Percentiles rank a stretch among this genome's conserved stretches.
Conservation (phyloP, 2,888 invertebrate genomes). For the Dinocampus coccinellae region DNA sequence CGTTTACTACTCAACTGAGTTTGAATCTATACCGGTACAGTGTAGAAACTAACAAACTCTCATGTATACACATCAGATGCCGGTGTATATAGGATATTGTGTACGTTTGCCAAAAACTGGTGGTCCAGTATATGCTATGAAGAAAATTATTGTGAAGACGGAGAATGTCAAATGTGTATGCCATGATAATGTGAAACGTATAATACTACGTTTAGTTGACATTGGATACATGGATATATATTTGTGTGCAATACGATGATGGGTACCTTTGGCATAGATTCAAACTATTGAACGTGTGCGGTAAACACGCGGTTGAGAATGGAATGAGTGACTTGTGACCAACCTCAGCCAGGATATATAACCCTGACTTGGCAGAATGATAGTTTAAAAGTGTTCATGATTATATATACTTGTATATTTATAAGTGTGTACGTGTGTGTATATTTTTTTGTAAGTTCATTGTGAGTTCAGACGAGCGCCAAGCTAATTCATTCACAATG, state of each 20-base stretch:
- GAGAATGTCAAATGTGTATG: neutral
- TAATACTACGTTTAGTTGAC: neutral
- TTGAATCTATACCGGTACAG: slow-evolving; percentile 3
- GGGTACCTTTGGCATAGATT: slow-evolving; percentile 7
- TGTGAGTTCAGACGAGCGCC: neutral
- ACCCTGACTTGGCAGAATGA: slow-evolving; percentile 3
- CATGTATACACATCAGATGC: neutral
- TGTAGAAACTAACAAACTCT: neutral
- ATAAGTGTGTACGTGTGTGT: no score
- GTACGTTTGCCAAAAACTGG: neutral
- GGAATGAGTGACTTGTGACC: neutral
- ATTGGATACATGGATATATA: neutral
- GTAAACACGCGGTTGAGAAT: neutral
- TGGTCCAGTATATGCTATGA: neutral
- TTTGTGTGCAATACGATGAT: neutral
- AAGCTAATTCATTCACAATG: slow-evolving; percentile 8
- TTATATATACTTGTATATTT: neutral
- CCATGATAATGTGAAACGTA: neutral
- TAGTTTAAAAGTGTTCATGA: slow-evolving; percentile 6
- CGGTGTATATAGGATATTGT: neutral
- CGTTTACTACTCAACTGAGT: neutral
- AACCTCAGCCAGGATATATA: neutral
- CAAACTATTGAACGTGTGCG: neutral
- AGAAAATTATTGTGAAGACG: neutral
- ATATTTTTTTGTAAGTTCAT: neutral